A percentile compares a stretch with the other conserved stretches of the same genome.
phyloP scores from a whole-genome alignment of 2,113 vertebrate species.

The Heliornis fulica region DNA sequence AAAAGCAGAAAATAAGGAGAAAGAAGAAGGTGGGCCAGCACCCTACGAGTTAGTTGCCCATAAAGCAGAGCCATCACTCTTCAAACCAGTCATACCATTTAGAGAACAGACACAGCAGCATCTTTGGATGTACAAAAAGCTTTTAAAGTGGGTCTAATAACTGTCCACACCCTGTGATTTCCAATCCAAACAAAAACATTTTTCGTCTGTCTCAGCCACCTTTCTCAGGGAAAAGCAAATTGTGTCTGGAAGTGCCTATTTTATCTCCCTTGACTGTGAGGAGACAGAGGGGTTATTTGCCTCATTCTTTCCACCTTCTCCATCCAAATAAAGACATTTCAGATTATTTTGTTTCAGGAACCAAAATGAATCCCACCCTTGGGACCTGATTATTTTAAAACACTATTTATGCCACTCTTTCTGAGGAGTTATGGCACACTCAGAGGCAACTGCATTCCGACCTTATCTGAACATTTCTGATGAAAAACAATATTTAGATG shows the following conservation, averaged over 20 bases:
- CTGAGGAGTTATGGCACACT: background rate
- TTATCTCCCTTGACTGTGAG: background rate
- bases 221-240: background rate
- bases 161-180: background rate
- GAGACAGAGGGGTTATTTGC: background rate
- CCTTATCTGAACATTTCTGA: background rate
- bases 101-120: background rate
- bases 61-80: background rate
- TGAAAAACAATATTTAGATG: background rate
- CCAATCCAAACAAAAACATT: background rate
- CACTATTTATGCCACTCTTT: background rate
- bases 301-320: background rate
- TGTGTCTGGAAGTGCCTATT: background rate
- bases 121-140: background rate
- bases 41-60: accelerated
- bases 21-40: background rate
- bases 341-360: background rate
- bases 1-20: background rate
- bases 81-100: accelerated
- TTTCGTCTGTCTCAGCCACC: background rate
- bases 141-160: background rate
- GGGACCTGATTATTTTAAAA: background rate
- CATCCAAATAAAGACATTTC: background rate
- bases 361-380: background rate
- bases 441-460: background rate